These are phyloP conservation scores for Semaprochilodus insignis DNA, from an alignment of 2,797 vertebrate species.

Conservation along the genomic window DNA sequence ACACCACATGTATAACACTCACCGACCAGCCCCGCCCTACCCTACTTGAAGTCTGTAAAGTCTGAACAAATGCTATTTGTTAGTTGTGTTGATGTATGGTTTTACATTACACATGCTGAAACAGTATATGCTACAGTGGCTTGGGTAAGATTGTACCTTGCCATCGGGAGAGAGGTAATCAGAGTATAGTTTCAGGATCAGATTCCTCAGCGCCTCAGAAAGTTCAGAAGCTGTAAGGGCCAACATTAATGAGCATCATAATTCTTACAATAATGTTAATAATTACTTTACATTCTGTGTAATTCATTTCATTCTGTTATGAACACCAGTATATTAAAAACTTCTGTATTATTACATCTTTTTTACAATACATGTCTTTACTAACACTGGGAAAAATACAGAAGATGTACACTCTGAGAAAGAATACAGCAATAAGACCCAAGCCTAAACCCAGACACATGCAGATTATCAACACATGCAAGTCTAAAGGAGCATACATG, in stretches of 20 bases:
- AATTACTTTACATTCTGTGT: constrained; percentile 21
- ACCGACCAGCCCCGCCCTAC: constrained; percentile 2
- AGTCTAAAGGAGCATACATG: constrained; percentile 15
- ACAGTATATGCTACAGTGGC: constrained; percentile 13
- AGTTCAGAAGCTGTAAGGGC: constrained; percentile 73
- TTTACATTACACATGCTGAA: constrained; percentile 31
- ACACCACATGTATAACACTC: background rate
- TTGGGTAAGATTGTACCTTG: constrained; percentile 71
- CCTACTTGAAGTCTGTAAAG: background rate
- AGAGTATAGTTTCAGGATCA: constrained; percentile 81
- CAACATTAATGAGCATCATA: constrained; percentile 43
- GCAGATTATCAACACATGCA: constrained; percentile 47
- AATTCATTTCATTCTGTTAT: constrained; percentile 10
- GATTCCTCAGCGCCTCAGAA: constrained; percentile 77
- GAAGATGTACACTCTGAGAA: background rate
- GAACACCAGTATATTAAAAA: constrained; percentile 27
- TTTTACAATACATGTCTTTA: background rate
- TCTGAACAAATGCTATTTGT: background rate
- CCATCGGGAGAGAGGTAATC: constrained; percentile 83
- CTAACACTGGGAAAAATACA: constrained; percentile 1
- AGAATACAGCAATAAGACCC: background rate
- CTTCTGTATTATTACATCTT: background rate
- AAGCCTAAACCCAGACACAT: constrained; percentile 8
- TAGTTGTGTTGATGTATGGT: background rate
- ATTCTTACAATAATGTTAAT: constrained; percentile 32